A percentile compares a stretch with the other conserved stretches of the same genome.
phyloP scores from a whole-genome alignment of 2,888 invertebrate genomes.

The Lasioglossum calceatum region DNA sequence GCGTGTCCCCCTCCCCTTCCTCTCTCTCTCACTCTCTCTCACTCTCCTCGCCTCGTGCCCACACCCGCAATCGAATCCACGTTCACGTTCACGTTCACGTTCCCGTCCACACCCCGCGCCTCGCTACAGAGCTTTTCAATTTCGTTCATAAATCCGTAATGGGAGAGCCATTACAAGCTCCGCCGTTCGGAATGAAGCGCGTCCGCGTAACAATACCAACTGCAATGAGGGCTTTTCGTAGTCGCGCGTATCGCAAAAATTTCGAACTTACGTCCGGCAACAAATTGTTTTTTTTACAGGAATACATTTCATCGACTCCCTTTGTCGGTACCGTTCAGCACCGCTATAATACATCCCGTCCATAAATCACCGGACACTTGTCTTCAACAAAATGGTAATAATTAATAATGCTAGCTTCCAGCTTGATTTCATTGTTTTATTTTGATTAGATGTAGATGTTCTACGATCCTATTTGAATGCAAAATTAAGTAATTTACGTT shows the following conservation, averaged over 20 bases:
- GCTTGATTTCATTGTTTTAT: too few species aligned
- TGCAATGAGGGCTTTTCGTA: constrained; percentile 50
- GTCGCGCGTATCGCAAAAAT: constrained; percentile 45
- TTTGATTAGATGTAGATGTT: too few species aligned
- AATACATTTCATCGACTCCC: background rate
- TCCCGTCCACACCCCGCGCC: background rate
- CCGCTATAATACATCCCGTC: too few species aligned
- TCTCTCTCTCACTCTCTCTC: background rate
- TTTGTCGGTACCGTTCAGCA: background rate
- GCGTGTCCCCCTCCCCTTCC: constrained; percentile 34
- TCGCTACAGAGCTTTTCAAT: constrained; percentile 70
- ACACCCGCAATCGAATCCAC: constrained; percentile 2
- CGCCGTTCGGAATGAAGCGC: constrained; percentile 64
- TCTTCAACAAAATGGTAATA: too few species aligned
- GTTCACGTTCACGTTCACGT: background rate
- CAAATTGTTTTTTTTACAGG: background rate
- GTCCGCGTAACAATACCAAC: constrained; percentile 63
- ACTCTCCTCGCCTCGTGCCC: too few species aligned
- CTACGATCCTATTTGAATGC: too few species aligned
- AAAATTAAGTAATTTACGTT: too few species aligned
- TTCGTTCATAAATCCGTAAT: constrained; percentile 74
- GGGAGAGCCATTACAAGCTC: constrained; percentile 67
- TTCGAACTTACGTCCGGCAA: constrained; percentile 19
- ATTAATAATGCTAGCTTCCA: too few species aligned
- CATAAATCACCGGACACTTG: too few species aligned